A percentile compares a stretch with the other conserved stretches of the same genome.
Conservation (phyloP, 2,113 vertebrate species). For the Daboia siamensis region DNA sequence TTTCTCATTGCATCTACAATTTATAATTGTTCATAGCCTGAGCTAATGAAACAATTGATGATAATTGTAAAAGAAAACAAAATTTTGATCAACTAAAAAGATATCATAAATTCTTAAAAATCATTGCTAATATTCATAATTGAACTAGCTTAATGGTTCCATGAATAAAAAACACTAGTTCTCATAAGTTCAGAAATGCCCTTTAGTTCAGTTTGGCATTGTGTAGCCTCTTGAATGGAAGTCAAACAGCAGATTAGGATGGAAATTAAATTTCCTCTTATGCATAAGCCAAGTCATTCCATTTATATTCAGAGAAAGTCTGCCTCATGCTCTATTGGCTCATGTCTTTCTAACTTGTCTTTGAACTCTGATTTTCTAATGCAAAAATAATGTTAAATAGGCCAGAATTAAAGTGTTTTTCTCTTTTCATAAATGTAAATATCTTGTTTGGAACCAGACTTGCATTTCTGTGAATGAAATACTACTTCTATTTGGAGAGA, state of each 20-base stretch:
- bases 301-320: conserved; percentile 31
- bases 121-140: conserved; percentile 54
- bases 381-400: not conserved
- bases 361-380: conserved; percentile 4
- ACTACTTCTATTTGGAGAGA: not conserved
- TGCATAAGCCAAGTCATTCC: conserved; percentile 36
- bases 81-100: conserved; percentile 17
- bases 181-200: conserved; percentile 44
- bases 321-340: not conserved
- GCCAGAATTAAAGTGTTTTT: conserved; percentile 13
- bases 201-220: conserved; percentile 55
- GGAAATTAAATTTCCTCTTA: conserved; percentile 71
- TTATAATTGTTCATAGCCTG: conserved; percentile 11
- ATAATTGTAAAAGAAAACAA: conserved; percentile 6
- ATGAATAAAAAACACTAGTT: conserved; percentile 34
- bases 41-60: conserved; percentile 20
- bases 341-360: conserved; percentile 26
- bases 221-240: conserved; percentile 59
- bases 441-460: not conserved
- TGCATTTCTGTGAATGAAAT: not conserved
- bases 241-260: conserved; percentile 63
- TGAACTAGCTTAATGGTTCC: conserved; percentile 33
- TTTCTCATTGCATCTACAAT: conserved; percentile 44
- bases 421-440: not conserved
- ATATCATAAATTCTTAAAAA: conserved; percentile 9